phyloP scores from a whole-genome alignment of 1,140 invertebrate genomes.

The Listronotus bonariensis region DNA sequence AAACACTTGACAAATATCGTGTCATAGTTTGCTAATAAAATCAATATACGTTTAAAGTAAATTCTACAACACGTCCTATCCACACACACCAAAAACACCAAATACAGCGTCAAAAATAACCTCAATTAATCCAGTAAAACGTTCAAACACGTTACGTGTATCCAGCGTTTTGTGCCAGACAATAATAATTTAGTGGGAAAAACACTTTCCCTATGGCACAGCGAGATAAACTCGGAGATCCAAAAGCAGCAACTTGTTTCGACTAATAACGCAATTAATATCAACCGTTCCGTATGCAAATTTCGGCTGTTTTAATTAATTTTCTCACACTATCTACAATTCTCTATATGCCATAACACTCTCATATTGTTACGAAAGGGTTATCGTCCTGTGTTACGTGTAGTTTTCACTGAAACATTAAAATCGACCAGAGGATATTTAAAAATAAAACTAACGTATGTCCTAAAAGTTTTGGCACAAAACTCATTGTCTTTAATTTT shows the following conservation, averaged over 20 bases:
- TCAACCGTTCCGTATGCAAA: conserved; percentile 30
- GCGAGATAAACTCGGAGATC: conserved; percentile 20
- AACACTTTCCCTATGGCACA: conserved; percentile 19
- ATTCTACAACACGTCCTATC: no score
- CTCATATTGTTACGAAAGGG: neutral
- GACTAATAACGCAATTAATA: conserved; percentile 34
- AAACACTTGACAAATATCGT: no score
- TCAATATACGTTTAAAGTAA: no score
- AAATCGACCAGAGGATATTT: no score
- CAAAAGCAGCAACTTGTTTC: conserved; percentile 29
- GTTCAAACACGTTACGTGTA: no score
- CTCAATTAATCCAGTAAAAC: no score
- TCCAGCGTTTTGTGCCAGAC: neutral
- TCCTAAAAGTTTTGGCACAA: no score
- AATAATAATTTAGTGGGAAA: neutral
- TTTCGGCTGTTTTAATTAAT: conserved; percentile 32
- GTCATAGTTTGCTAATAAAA: no score
- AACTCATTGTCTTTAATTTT: no score
- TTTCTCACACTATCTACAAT: conserved; percentile 26
- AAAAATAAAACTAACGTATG: no score
- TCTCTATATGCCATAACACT: conserved; percentile 15
- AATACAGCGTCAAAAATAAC: no score
- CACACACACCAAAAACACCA: no score
- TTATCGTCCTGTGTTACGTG: conserved; percentile 6
- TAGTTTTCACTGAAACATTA: neutral